These are phyloP conservation scores for cat (Felis catus) DNA, from an alignment of 2,113 vertebrate genomes.

Conservation along the genomic window DNA sequence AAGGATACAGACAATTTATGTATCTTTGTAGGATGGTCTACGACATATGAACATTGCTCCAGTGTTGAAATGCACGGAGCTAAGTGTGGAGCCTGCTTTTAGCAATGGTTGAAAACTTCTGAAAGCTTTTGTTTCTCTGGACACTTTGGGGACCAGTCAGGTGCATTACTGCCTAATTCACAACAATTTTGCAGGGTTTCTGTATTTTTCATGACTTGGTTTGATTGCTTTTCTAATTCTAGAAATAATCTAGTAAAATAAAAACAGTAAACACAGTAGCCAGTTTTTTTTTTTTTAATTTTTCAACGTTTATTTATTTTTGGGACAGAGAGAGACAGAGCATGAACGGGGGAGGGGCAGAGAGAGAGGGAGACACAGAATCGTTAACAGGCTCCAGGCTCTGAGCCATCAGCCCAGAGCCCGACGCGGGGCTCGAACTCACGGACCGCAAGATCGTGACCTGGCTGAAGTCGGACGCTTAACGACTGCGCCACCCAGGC, in stretches of 20 bases:
- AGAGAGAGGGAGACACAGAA: too few relatives aligned
- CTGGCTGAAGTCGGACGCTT: too few relatives aligned
- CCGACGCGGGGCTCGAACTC: too few relatives aligned
- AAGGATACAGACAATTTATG: neutral
- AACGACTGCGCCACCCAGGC: too few relatives aligned
- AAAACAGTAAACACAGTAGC: neutral
- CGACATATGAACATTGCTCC: neutral
- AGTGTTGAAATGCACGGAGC: neutral
- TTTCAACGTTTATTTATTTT: too few relatives aligned
- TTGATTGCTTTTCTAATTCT: slow-evolving; percentile 41
- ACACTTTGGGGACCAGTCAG: neutral
- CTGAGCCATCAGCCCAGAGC: too few relatives aligned
- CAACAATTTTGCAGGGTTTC: neutral
- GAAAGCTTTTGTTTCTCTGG: neutral
- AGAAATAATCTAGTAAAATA: neutral
- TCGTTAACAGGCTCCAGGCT: too few relatives aligned
- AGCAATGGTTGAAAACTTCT: neutral
- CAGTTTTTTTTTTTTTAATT: neutral
- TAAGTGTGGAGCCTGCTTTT: neutral
- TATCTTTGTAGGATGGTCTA: neutral
- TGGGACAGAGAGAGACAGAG: too few relatives aligned
- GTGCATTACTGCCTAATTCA: neutral
- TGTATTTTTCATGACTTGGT: neutral
- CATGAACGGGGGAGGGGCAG: too few relatives aligned
- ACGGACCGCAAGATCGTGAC: too few relatives aligned